Percentiles rank a stretch among this genome's conserved stretches.
These are phyloP conservation scores for Phlogophora meticulosa DNA, from an alignment of 2,888 invertebrate species.

Conservation along the genomic window DNA sequence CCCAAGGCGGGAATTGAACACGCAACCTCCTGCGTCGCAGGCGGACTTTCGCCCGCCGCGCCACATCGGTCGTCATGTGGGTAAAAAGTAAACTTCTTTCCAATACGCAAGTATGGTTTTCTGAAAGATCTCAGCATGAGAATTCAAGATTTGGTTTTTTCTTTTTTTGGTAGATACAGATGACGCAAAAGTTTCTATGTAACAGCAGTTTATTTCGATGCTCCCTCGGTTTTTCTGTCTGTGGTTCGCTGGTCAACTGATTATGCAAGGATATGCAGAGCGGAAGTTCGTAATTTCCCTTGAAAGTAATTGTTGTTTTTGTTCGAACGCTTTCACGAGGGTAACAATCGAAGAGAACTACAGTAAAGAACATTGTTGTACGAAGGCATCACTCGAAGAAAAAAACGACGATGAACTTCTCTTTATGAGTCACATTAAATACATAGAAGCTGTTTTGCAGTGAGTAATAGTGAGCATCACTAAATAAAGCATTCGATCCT, in stretches of 20 bases:
- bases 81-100: neutral
- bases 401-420: neutral
- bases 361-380: neutral
- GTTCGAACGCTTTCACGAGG: conserved; percentile 35
- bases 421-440: too few relatives aligned
- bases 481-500: neutral
- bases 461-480: neutral
- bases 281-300: conserved; percentile 34
- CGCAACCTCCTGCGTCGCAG: too few relatives aligned
- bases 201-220: conserved; percentile 37
- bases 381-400: too few relatives aligned
- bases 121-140: neutral
- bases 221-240: conserved; percentile 33
- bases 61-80: too few relatives aligned
- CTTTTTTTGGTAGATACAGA: neutral
- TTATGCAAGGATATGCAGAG: conserved; percentile 55
- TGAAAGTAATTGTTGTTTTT: conserved; percentile 31
- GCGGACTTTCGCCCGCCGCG: too few relatives aligned
- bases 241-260: conserved; percentile 32
- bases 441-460: neutral
- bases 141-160: neutral
- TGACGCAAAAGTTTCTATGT: conserved; percentile 14
- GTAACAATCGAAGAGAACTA: conserved; percentile 1
- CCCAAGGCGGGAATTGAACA: too few relatives aligned
- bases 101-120: neutral